Conservation (phyloP, 35 echinoderm and acorn worm genomes). For the Eucidaris tribuloides region DNA sequence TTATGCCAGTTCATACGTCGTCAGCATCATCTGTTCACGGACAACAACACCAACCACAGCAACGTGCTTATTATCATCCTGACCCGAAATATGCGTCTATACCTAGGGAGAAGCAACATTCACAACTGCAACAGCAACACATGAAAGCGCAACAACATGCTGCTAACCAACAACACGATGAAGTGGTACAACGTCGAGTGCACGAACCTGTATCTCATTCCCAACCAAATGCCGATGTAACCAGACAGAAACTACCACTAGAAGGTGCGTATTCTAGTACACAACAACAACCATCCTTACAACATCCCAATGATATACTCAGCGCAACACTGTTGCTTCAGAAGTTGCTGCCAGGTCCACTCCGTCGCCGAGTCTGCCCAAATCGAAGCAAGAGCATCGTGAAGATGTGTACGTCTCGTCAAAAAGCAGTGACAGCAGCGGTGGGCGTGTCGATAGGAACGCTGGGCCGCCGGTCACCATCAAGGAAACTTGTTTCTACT, state of each 20-base stretch:
- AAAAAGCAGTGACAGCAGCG: slow-evolving; percentile 19
- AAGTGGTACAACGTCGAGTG: neutral
- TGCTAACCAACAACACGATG: neutral
- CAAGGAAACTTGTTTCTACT: slow-evolving; percentile 29
- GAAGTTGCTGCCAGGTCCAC: no score
- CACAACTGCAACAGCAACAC: neutral
- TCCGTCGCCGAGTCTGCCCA: neutral
- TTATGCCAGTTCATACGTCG: no score
- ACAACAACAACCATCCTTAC: neutral
- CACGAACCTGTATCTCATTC: neutral
- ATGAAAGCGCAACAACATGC: no score
- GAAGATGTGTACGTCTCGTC: neutral
- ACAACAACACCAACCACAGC: neutral
- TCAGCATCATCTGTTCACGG: no score
- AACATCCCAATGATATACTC: no score
- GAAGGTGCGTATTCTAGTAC: neutral
- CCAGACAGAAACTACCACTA: neutral
- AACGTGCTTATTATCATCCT: neutral
- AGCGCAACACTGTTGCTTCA: no score
- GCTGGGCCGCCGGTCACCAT: neutral
- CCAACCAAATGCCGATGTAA: neutral
- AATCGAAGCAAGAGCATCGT: neutral
- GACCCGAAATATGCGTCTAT: neutral
- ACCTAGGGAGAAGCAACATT: neutral
- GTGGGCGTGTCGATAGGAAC: neutral